phyloP scores from a whole-genome alignment of 2,113 vertebrate genomes.

The Cnemophilus loriae region DNA sequence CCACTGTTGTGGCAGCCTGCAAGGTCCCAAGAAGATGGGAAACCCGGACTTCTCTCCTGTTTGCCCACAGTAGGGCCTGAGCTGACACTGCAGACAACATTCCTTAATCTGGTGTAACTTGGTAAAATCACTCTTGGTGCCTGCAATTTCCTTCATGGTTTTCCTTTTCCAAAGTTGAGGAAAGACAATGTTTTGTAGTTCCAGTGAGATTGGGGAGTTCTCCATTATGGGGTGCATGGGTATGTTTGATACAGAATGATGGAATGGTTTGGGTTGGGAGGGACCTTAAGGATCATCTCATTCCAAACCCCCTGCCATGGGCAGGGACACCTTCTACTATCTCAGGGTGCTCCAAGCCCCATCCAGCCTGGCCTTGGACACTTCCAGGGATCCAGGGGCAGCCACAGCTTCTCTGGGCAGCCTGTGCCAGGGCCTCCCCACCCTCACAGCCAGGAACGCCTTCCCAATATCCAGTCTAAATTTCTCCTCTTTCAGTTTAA shows the following conservation, averaged over 20 bases:
- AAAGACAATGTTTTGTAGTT: neutral
- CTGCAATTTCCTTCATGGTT: neutral
- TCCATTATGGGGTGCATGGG: neutral
- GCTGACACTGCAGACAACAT: neutral
- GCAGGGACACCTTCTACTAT: neutral
- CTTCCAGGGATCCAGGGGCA: neutral
- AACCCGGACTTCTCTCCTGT: neutral
- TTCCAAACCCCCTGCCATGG: neutral
- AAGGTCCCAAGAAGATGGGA: neutral
- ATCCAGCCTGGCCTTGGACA: accelerated
- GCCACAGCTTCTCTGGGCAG: neutral
- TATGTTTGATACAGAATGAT: neutral
- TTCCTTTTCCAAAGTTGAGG: neutral
- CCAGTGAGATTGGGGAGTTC: accelerated
- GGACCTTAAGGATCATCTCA: too few relatives aligned
- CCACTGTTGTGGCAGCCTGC: neutral
- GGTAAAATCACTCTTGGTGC: neutral
- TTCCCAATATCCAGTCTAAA: neutral
- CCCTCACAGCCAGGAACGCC: neutral
- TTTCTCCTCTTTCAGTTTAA: neutral
- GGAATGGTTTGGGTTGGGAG: neutral
- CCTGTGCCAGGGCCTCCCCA: neutral
- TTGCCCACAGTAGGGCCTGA: neutral
- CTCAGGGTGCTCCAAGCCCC: neutral
- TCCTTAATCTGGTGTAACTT: neutral